Base-by-base conservation (phyloP, 1,140 invertebrate genomes). In the Agrypnia vestita region DNA sequence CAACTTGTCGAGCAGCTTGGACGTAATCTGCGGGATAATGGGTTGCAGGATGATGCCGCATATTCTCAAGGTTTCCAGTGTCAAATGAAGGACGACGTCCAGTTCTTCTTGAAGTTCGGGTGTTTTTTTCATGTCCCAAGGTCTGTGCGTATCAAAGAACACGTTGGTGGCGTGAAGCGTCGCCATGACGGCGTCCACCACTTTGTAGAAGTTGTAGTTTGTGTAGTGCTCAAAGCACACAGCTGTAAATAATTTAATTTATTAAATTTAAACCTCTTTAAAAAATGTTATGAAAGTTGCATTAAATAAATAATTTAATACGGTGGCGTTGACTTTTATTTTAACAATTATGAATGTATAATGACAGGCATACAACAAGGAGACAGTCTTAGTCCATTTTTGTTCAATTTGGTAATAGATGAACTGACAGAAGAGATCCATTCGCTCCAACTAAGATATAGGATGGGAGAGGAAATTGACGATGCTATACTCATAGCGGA, bases 81-180 rank as follows among this genome's bases (percentile, higher is more conserved):
- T 93, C 13, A 99, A 85, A 84, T 95, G 94, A 74, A 99, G 90
- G 15, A 98, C 91, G 17, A 92, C 92, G 80, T 94, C 90, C 10
- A 98, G 86, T 83, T 94, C 86, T 67, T 88, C 84, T n/a, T 86
- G 80, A 25, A 84, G 84, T 74, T 91, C 85, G 0, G 84, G 82
- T 53, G 88, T 84, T 81, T 92, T 90, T 76, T 85, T 85, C 61
- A 99, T 89, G 81, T 93, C 90, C 98, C 98, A 99, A 0, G 98
- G 97, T 86, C 95, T 93, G 76, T 94, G 91, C 7, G 93, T 88
- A 83, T 98, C 93, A 80, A 99, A 93, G 91, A 98, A 96, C 78
- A 92, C 88, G 91, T 99, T 99, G 0, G 95, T 92, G 43, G 91
- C 87, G 85, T 95, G 93, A 9, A 98, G 87, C 4, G 92, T 90